Evolutionary conservation across 2,888 invertebrate genomes (phyloP).

Genomic region (Drosophila mimica): DNA sequence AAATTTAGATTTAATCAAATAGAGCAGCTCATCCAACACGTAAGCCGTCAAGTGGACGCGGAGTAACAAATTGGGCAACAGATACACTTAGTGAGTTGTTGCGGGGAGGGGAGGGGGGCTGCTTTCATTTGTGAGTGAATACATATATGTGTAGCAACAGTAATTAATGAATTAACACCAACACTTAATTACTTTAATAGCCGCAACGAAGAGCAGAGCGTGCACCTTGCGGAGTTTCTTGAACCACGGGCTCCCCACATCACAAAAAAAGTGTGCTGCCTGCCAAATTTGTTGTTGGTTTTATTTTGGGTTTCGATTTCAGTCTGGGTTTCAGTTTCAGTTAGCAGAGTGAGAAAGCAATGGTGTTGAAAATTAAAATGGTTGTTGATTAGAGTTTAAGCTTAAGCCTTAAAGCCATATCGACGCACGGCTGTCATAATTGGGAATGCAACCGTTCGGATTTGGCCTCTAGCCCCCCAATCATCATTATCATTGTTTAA

Average conservation of each 20-base stretch:
- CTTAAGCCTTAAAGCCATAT: conserved; percentile 13
- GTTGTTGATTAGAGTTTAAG: conserved; percentile 45
- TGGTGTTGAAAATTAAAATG: conserved; percentile 47
- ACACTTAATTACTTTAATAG: conserved; percentile 74
- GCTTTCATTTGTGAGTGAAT: conserved; percentile 28
- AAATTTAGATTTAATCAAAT: conserved; percentile 28
- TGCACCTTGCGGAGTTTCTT: conserved; percentile 53
- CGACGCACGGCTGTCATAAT: conserved; percentile 62
- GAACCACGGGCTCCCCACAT: conserved; percentile 55
- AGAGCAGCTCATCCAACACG: conserved; percentile 26
- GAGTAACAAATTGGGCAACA: conserved; percentile 30
- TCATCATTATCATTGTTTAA: conserved; percentile 62
- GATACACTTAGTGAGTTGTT: neutral
- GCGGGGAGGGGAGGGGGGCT: neutral
- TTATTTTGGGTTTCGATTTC: conserved; percentile 21
- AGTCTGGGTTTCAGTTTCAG: conserved; percentile 45
- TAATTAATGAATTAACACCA: conserved; percentile 81
- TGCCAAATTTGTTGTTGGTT: conserved; percentile 34
- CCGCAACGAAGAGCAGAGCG: conserved; percentile 33
- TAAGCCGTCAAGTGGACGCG: conserved; percentile 9
- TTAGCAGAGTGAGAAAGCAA: conserved; percentile 34
- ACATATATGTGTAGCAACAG: conserved; percentile 24
- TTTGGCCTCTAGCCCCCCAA: conserved; percentile 30
- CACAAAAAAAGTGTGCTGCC: conserved; percentile 13
- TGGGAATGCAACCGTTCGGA: conserved; percentile 69